phyloP scores from a whole-genome alignment of 2,888 invertebrate species.

The Gari tellinella region DNA sequence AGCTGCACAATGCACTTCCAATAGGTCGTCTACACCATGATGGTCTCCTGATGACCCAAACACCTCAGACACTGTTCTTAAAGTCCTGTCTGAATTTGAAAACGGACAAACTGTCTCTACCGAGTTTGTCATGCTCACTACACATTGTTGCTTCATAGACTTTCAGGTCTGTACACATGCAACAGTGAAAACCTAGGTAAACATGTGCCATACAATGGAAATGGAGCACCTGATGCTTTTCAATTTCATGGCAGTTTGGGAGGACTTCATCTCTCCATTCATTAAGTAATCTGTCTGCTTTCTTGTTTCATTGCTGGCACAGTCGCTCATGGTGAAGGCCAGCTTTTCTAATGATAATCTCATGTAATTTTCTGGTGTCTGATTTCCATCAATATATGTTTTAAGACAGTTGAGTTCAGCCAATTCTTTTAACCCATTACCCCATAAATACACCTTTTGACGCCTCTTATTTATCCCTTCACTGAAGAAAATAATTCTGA shows the following conservation, averaged over 20 bases:
- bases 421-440: constrained; percentile 31
- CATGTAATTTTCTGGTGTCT: constrained; percentile 4
- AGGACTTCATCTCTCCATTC: constrained; percentile 15
- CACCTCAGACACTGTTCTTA: constrained; percentile 5
- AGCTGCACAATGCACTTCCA: constrained; percentile 16
- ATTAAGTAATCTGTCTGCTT: constrained; percentile 7
- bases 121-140: neutral
- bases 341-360: too few species aligned
- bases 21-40: too few species aligned
- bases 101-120: constrained; percentile 7
- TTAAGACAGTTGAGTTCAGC: too few species aligned
- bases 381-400: too few species aligned
- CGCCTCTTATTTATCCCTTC: too few species aligned
- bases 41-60: constrained; percentile 31
- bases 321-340: constrained; percentile 18
- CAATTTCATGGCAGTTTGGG: neutral
- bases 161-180: constrained; percentile 4
- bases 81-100: neutral
- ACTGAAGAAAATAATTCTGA: too few species aligned
- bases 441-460: too few species aligned
- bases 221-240: too few species aligned
- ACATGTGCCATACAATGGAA: too few species aligned
- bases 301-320: constrained; percentile 25
- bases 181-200: neutral
- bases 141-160: neutral